Percentiles rank a stretch among this genome's conserved stretches.
Evolutionary conservation across 2,113 vertebrate species (phyloP).

Genomic region (Elephas maximus): DNA sequence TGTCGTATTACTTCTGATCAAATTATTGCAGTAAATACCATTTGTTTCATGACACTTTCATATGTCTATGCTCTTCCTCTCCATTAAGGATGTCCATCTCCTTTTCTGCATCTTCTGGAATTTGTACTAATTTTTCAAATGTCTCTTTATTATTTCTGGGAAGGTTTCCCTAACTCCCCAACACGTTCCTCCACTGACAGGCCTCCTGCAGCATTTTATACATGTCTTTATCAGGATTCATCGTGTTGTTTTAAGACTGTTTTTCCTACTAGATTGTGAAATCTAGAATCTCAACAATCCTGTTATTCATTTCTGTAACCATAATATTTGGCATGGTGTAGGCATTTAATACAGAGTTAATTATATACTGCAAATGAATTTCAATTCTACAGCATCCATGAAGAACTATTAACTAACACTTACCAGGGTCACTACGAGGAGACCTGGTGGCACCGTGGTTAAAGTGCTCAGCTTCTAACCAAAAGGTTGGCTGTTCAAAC

Average conservation of each 20-base stretch:
- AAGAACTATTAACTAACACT: neutral
- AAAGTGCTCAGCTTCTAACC: no score
- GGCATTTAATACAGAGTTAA: neutral
- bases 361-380: neutral
- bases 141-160: neutral
- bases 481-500: no score
- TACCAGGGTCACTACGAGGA: neutral
- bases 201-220: neutral
- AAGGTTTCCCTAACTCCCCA: neutral
- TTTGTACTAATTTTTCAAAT: neutral
- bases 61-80: neutral
- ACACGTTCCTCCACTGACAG: neutral
- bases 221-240: neutral
- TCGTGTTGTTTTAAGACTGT: neutral
- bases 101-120: neutral
- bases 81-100: neutral
- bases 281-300: neutral
- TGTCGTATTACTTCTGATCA: neutral
- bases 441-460: no score
- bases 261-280: neutral
- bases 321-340: neutral
- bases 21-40: neutral
- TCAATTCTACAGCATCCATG: neutral
- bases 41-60: neutral
- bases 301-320: neutral